Percentiles rank a stretch among this genome's conserved stretches.
These are phyloP conservation scores for Brachirus orientalis DNA, from an alignment of 2,113 vertebrate species.

Conservation along the genomic window DNA sequence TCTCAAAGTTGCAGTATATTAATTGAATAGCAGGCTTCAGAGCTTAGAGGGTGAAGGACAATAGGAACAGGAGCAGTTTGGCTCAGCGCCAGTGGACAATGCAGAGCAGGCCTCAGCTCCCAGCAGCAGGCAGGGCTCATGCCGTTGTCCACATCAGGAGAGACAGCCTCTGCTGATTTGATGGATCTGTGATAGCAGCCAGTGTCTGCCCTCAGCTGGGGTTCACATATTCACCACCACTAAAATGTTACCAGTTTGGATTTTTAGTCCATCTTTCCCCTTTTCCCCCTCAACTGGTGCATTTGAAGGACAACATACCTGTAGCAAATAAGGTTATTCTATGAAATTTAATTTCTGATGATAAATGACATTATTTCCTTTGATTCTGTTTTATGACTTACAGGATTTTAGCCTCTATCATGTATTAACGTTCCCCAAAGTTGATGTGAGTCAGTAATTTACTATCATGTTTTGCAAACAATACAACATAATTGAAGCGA, in stretches of 20 bases:
- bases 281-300: slow-evolving; percentile 9
- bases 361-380: not conserved
- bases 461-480: no score
- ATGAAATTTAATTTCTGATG: not conserved
- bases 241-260: slow-evolving; percentile 33
- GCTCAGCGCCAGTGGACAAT: slow-evolving; percentile 76
- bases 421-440: not conserved
- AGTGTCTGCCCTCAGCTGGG: slow-evolving; percentile 72
- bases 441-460: no score
- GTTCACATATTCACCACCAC: slow-evolving; percentile 71
- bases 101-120: slow-evolving; percentile 58
- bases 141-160: slow-evolving; percentile 76
- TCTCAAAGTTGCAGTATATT: slow-evolving; percentile 72
- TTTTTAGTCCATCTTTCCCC: slow-evolving; percentile 11
- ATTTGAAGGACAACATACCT: slow-evolving; percentile 34
- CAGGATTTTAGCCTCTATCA: slow-evolving; percentile 59
- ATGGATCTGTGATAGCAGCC: slow-evolving; percentile 81
- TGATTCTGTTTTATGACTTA: slow-evolving; percentile 33
- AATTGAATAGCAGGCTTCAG: slow-evolving; percentile 75
- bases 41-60: slow-evolving; percentile 81
- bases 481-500: no score
- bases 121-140: slow-evolving; percentile 68
- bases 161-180: slow-evolving; percentile 78
- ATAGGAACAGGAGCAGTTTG: slow-evolving; percentile 71
- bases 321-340: not conserved